A percentile compares a stretch with the other conserved stretches of the same genome.
Evolutionary conservation across 2,888 invertebrate species (phyloP).

Genomic region (Willowsia nigromaculata): DNA sequence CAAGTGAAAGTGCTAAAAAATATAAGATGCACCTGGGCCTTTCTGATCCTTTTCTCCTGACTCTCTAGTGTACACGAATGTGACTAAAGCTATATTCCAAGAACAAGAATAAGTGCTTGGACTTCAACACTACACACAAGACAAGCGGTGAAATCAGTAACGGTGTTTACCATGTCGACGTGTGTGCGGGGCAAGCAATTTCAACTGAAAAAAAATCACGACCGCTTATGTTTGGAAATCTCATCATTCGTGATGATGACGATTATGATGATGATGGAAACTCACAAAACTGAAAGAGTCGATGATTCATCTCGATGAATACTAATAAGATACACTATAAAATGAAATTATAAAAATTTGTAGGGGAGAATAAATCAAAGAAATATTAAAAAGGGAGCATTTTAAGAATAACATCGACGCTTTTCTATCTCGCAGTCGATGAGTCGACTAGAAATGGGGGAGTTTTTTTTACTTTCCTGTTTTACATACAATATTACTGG

Average conservation of each 20-base stretch:
- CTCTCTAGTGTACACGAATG: background rate
- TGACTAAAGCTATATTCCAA: background rate
- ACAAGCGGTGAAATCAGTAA: background rate
- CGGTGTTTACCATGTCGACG: background rate
- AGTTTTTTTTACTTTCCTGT: background rate
- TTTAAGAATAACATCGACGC: background rate
- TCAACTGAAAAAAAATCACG: background rate
- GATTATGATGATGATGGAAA: background rate
- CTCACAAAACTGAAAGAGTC: constrained; percentile 1
- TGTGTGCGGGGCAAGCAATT: background rate
- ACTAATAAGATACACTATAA: constrained; percentile 59
- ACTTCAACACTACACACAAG: background rate
- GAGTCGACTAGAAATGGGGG: background rate
- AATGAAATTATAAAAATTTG: constrained; percentile 66
- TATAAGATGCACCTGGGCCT: constrained; percentile 31
- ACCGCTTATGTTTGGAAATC: background rate
- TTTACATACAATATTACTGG: constrained; percentile 46
- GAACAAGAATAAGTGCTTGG: background rate
- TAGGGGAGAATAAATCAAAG: constrained; percentile 38
- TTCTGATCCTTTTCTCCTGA: background rate
- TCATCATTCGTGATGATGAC: background rate
- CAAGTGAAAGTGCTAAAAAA: constrained; percentile 12
- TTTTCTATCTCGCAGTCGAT: background rate
- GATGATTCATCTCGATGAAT: constrained; percentile 67
- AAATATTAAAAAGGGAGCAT: constrained; percentile 4